Base-by-base conservation (phyloP, 1,140 invertebrate species). In the Theocolax elegans region DNA sequence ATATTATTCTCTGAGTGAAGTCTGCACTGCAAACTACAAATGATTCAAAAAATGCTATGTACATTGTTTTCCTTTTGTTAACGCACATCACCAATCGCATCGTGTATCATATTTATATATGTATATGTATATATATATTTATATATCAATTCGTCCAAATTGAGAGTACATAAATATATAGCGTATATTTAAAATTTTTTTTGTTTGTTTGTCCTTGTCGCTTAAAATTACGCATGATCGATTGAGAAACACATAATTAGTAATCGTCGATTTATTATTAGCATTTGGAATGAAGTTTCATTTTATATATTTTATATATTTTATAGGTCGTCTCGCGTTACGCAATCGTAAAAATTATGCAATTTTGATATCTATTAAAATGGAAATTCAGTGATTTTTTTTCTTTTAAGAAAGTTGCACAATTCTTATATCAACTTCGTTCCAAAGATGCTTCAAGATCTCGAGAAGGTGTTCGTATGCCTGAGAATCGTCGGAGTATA, bases 21-120 rank as follows among this genome's bases (percentile, higher is more conserved):
- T 71, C 60, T 71, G 68, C 68, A 48, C 60, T 71, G 60, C 68
- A 71, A 70, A 70, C 67, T 71, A 64, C 49, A 64, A 67, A 58
- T 67, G 40, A 71, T 71, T 64, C 42, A 62, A 58, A 71, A 63
- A 60, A 38, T 53, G 19, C 17, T 71, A 71, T 71, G n/a, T 71
- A 71, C 59, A 71, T 48, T 46, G 19, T 58, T 54, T 62, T 60
- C n/a, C 31, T 29, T 54, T n/a, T 35, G 4, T 31, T 51, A 35
- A 53, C 38, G 49, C 49, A 54, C 48, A 68, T 58, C 31, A 23
- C 63, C 38, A 54, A 54, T 44, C 29, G 25, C 54, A 66, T 66
- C 9, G 51, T 44, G 51, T 46, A 46, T 49, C 25, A 54, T 63
- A 69, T 69, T 63, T 69, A 68, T 68, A 68, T 49, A 49, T 56